Conservation (phyloP, 1,140 invertebrate genomes). For the Magallana gigas region DNA sequence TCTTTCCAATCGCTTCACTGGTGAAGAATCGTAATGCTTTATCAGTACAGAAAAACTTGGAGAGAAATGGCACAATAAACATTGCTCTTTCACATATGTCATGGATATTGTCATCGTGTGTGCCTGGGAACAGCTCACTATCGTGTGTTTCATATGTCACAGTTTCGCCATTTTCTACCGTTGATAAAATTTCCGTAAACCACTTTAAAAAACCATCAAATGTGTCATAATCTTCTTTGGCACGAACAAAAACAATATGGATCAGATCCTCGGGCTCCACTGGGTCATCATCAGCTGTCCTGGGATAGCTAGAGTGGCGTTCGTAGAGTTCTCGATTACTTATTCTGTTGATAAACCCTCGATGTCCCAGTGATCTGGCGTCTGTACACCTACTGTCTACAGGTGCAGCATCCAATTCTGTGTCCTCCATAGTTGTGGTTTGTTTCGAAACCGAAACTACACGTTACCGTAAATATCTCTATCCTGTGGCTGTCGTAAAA, state of each 20-base stretch:
- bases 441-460: no score
- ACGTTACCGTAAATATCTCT: no score
- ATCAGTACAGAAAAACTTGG: slow-evolving; percentile 4
- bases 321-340: background rate
- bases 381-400: background rate
- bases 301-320: background rate
- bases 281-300: background rate
- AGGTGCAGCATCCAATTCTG: background rate
- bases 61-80: background rate
- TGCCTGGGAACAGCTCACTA: slow-evolving; percentile 6
- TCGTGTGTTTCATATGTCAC: background rate
- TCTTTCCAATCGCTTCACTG: background rate
- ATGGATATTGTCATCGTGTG: slow-evolving; percentile 26
- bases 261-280: background rate
- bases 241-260: slow-evolving; percentile 2
- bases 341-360: background rate
- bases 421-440: background rate
- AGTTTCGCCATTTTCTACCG: background rate
- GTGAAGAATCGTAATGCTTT: slow-evolving; percentile 24
- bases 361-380: background rate
- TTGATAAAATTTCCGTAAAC: background rate
- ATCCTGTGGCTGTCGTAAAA: no score
- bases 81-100: slow-evolving; percentile 30
- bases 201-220: background rate
- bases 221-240: slow-evolving; percentile 5